Evolutionary conservation across 2,888 invertebrate species (phyloP).

Genomic region (Epinotia nisella): DNA sequence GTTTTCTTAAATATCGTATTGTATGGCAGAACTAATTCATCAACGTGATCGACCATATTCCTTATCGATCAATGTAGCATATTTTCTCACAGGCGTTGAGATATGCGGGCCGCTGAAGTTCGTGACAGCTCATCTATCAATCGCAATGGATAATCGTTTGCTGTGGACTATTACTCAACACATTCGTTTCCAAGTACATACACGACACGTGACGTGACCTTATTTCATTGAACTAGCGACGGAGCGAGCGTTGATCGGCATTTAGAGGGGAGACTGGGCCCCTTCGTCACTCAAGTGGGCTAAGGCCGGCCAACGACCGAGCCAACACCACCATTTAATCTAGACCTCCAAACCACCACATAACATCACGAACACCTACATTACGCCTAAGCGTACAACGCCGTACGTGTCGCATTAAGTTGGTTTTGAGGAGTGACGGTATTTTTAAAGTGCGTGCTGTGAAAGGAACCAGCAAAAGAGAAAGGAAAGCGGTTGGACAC

Average conservation of each 20-base stretch:
- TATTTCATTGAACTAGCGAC: constrained; percentile 63
- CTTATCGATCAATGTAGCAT: not conserved
- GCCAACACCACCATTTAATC: constrained; percentile 55
- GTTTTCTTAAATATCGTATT: constrained; percentile 13
- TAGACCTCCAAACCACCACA: constrained; percentile 54
- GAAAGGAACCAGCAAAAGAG: constrained; percentile 75
- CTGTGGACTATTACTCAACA: constrained; percentile 28
- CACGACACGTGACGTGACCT: constrained; percentile 57
- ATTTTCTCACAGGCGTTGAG: constrained; percentile 5
- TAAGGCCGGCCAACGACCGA: constrained; percentile 81
- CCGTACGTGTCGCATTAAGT: constrained; percentile 51
- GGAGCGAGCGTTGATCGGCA: constrained; percentile 64
- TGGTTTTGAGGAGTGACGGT: constrained; percentile 58
- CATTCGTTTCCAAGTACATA: constrained; percentile 31
- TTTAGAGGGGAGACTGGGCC: constrained; percentile 67
- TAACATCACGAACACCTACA: constrained; percentile 47
- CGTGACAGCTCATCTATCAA: constrained; percentile 28
- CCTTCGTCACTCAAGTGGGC: constrained; percentile 80
- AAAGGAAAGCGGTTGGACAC: constrained; percentile 60
- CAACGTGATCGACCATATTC: not conserved
- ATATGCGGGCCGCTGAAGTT: constrained; percentile 19
- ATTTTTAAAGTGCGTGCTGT: constrained; percentile 58
- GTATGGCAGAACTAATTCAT: not conserved
- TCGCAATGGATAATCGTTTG: constrained; percentile 19
- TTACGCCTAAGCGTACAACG: constrained; percentile 45